Conservation (phyloP, 2,797 vertebrate species). For the Echeneis naucrates region DNA sequence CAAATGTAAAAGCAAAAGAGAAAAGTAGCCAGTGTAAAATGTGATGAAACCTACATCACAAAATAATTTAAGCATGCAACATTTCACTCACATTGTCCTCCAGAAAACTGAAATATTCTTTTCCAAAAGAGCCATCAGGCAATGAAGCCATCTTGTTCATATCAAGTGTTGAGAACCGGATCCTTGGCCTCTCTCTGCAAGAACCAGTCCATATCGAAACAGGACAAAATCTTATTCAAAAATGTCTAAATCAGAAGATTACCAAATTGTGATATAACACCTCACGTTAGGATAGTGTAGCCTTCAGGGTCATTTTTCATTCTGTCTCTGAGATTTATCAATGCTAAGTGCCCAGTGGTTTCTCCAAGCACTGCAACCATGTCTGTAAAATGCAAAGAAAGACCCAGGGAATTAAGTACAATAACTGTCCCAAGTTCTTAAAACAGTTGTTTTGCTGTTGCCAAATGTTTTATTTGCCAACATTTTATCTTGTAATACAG, state of each 20-base stretch:
- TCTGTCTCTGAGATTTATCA: conserved; percentile 87
- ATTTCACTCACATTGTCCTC: conserved; percentile 90
- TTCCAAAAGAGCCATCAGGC: conserved; percentile 89
- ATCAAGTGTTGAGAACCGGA: conserved; percentile 91
- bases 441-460: not conserved
- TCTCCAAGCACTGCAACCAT: conserved; percentile 98
- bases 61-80: no score
- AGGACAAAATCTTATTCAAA: not conserved
- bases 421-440: not conserved
- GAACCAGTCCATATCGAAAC: conserved; percentile 1
- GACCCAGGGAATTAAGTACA: not conserved
- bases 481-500: not conserved
- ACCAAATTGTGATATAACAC: not conserved
- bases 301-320: conserved; percentile 94
- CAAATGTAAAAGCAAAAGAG: not conserved
- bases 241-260: not conserved
- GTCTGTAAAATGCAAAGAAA: conserved; percentile 83
- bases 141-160: conserved; percentile 83
- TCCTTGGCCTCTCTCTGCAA: conserved; percentile 91
- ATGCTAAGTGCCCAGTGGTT: conserved; percentile 88
- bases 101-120: conserved; percentile 92
- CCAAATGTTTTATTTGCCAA: not conserved
- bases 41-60: not conserved
- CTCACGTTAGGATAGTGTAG: conserved; percentile 89
- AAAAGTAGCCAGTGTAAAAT: not conserved